phyloP scores from a whole-genome alignment of 2,113 vertebrate species.

The Galemys pyrenaicus region DNA sequence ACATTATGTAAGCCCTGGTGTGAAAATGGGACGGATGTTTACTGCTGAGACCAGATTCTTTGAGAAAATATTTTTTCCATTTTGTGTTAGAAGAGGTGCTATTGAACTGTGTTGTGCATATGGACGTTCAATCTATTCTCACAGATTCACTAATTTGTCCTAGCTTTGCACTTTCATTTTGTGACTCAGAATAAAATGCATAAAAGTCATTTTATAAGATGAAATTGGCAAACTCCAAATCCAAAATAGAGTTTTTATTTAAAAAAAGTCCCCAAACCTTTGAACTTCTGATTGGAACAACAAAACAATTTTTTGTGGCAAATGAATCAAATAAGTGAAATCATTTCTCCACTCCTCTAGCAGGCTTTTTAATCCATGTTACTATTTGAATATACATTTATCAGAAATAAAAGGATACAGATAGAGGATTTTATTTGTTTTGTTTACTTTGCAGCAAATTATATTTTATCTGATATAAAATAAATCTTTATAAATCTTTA shows the following conservation, averaged over 20 bases:
- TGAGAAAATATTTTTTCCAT: neutral
- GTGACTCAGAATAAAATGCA: neutral
- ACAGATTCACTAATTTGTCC: neutral
- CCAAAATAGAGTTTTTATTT: constrained; percentile 22
- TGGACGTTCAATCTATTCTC: neutral
- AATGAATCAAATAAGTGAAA: constrained; percentile 16
- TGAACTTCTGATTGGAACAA: neutral
- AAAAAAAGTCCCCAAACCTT: neutral
- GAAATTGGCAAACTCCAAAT: neutral
- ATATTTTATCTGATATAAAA: constrained; percentile 23
- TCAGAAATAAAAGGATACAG: neutral
- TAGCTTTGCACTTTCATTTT: neutral
- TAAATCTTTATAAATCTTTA: neutral
- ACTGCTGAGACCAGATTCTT: neutral
- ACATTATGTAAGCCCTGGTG: neutral
- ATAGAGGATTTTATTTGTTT: neutral
- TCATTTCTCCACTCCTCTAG: neutral
- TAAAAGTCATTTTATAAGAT: neutral
- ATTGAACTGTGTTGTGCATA: neutral
- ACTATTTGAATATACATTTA: neutral
- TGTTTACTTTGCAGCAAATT: constrained; percentile 10
- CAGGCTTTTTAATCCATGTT: neutral
- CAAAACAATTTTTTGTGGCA: neutral
- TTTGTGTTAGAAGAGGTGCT: neutral
- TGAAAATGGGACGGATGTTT: neutral